Evolutionary conservation across 2,888 invertebrate genomes (phyloP), one percentile per base, ranked within the genome.

Genomic region (Torymus aiolomorphi): DNA sequence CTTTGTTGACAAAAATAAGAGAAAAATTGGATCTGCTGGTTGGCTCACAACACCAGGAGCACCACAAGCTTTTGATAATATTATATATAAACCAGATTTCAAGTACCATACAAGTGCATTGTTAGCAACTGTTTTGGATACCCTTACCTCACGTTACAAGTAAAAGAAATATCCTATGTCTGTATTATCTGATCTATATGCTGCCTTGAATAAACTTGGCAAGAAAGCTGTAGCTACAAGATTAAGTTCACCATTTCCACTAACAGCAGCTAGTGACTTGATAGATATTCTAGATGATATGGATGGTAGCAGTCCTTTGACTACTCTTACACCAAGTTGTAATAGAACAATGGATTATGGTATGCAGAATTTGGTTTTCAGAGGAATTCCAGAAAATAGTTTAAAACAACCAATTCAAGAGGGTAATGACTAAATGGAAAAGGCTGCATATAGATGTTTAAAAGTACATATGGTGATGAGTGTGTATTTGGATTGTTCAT

Each of bases 91-190:
- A 86, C 89, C 92, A 31, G 91, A 93, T 80, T 90, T 94, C 73
- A 92, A 94, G 52, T 97, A 97, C 88, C 96, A 97, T 86, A 95
- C 95, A 5, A 96, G 97, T 86, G 95, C 96, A 0, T 91, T 98
- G 82, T 88, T 98, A 78, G 97, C 97, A 24, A 93, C 96, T 10
- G 95, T 95, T 76, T 89, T 98, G 71, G 97, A 98, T 85, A 96
- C 97, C 2, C 89, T 96, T 49, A 94, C 95, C 16, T 91, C 96
- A 75, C 94, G 95, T 83, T 96, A 96, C 88, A 94, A 97, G 83
- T 90, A 94, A 49, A 94, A 93, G 87, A 87, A 90, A 57, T 87
- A 88, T 72, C 85, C 89, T 0, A 91, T 90, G 61, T 92, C 92
- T 61, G 84, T 91, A 3, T 85, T 96, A 57, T 92, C 93, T 4